These are phyloP conservation scores for Sakesphorus luctuosus DNA, from an alignment of 2,113 vertebrate species.

Conservation along the genomic window DNA sequence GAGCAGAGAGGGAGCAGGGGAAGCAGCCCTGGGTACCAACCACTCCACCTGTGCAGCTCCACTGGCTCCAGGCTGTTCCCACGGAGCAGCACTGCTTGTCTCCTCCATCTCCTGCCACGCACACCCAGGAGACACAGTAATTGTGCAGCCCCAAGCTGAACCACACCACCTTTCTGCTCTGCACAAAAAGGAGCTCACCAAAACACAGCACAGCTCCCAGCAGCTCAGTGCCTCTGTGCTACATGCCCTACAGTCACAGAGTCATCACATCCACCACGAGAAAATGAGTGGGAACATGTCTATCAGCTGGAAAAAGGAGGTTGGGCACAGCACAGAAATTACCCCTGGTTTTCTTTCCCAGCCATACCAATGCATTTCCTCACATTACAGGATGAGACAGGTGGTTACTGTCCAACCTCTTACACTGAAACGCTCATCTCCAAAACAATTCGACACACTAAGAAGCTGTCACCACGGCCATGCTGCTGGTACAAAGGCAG, in stretches of 20 bases:
- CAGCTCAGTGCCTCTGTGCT: not conserved
- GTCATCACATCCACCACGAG: not conserved
- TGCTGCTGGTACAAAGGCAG: not conserved
- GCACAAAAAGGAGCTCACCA: not conserved
- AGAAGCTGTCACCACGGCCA: not conserved
- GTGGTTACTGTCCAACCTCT: not conserved
- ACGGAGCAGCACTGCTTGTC: rapidly evolving
- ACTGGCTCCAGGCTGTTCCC: not conserved
- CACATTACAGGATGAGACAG: not conserved
- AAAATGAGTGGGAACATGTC: not conserved
- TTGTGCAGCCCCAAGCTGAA: not conserved
- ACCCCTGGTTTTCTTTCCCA: not conserved
- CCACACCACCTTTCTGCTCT: not conserved
- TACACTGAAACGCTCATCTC: not conserved
- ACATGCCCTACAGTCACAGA: not conserved
- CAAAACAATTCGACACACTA: not conserved
- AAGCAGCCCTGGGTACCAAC: not conserved
- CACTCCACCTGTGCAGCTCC: not conserved
- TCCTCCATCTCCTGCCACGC: not conserved
- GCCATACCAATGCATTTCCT: not conserved
- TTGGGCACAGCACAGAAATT: not conserved
- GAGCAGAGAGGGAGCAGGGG: not conserved
- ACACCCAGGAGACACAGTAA: rapidly evolving
- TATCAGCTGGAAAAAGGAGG: not conserved
- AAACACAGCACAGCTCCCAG: not conserved